Conservation (phyloP, 2,888 invertebrate species). For the Liopterus haemorrhoidalis region DNA sequence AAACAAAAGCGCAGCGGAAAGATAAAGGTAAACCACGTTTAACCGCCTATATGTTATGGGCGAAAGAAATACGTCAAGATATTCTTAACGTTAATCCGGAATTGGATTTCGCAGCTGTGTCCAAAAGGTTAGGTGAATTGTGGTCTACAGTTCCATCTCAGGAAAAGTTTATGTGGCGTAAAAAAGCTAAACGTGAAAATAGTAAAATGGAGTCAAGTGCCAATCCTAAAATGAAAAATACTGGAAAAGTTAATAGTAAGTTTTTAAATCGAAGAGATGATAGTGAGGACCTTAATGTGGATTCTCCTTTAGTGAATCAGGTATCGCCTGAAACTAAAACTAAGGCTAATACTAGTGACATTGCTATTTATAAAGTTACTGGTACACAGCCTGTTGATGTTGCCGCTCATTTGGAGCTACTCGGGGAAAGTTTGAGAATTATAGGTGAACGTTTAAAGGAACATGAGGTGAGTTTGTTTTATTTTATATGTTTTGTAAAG, state of each 20-base stretch:
- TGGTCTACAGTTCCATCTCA: conserved; percentile 74
- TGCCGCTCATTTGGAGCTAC: conserved; percentile 83
- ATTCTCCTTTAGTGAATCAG: no score
- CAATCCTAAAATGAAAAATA: conserved; percentile 24
- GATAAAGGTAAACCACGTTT: conserved; percentile 71
- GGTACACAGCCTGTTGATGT: conserved; percentile 81
- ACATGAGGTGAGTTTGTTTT: conserved; percentile 61
- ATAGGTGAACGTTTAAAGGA: conserved; percentile 90
- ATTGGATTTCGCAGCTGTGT: conserved; percentile 78
- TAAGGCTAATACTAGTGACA: conserved; percentile 7
- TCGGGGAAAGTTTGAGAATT: conserved; percentile 89
- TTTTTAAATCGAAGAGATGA: conserved; percentile 45
- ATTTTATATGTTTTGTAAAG: not conserved
- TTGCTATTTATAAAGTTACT: conserved; percentile 54
- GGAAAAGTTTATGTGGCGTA: conserved; percentile 69
- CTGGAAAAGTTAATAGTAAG: conserved; percentile 37
- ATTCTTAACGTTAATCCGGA: conserved; percentile 65
- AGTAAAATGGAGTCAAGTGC: conserved; percentile 38
- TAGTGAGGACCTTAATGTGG: no score
- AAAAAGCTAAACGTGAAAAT: conserved; percentile 68
- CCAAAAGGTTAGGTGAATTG: conserved; percentile 78
- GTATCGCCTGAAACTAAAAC: not conserved
- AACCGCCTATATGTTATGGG: conserved; percentile 90
- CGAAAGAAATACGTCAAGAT: conserved; percentile 72
- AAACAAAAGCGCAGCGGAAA: conserved; percentile 69